phyloP scores from a whole-genome alignment of 2,888 invertebrate species.

The Paralinhomoeus sp. region DNA sequence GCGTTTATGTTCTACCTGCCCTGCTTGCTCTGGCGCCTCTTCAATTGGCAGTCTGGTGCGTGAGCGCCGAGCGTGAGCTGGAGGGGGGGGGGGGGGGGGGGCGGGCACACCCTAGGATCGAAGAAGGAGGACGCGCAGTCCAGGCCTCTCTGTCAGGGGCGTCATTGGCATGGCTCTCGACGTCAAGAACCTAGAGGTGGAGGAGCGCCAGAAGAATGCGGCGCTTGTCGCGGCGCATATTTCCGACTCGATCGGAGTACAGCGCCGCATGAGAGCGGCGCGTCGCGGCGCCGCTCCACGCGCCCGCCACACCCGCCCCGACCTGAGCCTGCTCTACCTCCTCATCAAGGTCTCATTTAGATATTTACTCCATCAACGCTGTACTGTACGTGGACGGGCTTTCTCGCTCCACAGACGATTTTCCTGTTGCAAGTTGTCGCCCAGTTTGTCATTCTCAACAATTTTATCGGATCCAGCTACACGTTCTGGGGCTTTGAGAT shows the following conservation, averaged over 20 bases:
- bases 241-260: constrained; percentile 29
- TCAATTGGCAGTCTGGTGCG: constrained; percentile 27
- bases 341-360: constrained; percentile 17
- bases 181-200: constrained; percentile 28
- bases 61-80: no score
- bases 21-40: constrained; percentile 30
- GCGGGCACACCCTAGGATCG: no score
- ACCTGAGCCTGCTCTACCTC: constrained; percentile 22
- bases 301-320: constrained; percentile 7
- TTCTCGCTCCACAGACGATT: constrained; percentile 10
- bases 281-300: not conserved
- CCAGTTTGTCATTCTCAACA: constrained; percentile 26
- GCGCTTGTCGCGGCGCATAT: constrained; percentile 31
- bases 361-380: no score
- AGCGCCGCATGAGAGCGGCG: constrained; percentile 14
- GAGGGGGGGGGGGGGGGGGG: no score
- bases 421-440: constrained; percentile 20
- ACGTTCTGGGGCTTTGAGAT: constrained; percentile 24
- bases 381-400: no score
- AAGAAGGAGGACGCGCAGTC: no score
- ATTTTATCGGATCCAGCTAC: constrained; percentile 24
- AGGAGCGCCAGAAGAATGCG: constrained; percentile 27
- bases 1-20: constrained; percentile 33
- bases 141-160: constrained; percentile 25
- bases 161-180: constrained; percentile 30